These are phyloP conservation scores for Temnothorax nylanderi DNA, from an alignment of 1,140 invertebrate genomes.

Conservation along the genomic window DNA sequence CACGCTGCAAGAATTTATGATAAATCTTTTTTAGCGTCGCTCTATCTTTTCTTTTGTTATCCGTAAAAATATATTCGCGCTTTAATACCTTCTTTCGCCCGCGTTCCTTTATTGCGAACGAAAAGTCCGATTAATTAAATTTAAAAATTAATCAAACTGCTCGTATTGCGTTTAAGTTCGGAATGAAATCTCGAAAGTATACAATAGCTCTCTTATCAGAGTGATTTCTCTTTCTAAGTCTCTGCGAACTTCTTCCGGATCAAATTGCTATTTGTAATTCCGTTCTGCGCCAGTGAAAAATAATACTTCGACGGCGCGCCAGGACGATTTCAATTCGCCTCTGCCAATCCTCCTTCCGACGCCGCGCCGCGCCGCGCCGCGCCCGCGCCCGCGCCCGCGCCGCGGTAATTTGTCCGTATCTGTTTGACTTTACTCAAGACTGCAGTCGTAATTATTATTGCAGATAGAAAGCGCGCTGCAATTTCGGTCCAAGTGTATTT, in stretches of 20 bases:
- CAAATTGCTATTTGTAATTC: background rate
- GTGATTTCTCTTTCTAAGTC: background rate
- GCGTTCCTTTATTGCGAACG: background rate
- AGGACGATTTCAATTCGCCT: conserved; percentile 26
- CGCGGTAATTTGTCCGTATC: conserved; percentile 57
- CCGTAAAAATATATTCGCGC: background rate
- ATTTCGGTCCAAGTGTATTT: conserved; percentile 62
- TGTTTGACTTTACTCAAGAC: conserved; percentile 57
- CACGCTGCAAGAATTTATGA: conserved; percentile 47
- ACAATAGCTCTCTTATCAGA: background rate
- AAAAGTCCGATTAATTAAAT: background rate
- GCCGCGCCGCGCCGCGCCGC: background rate
- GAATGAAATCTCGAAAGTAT: background rate
- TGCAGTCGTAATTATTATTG: conserved; percentile 62
- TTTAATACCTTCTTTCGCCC: background rate
- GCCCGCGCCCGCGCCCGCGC: background rate
- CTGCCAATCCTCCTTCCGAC: background rate
- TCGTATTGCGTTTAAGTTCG: background rate
- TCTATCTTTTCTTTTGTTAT: conserved; percentile 25
- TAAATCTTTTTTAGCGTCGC: conserved; percentile 20
- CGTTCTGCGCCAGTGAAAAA: conserved; percentile 5
- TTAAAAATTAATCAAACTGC: background rate
- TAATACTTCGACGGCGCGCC: background rate
- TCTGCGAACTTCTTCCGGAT: background rate
- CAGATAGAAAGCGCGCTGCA: conserved; percentile 34